Base-by-base conservation (phyloP, 2,888 invertebrate genomes). In the Watsonalla binaria region DNA sequence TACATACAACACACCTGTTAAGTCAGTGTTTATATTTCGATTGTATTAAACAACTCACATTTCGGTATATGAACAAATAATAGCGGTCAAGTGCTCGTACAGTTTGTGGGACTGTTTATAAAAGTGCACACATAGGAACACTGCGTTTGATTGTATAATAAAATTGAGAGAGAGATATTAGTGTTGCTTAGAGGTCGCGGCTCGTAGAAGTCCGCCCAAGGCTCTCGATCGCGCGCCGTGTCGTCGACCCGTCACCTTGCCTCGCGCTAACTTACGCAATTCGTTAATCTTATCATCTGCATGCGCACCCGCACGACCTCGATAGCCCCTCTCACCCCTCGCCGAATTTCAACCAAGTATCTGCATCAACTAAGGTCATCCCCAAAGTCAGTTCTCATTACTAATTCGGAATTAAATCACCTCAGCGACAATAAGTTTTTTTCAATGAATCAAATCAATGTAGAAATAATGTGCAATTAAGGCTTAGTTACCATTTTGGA, bases 171-270 rank as follows among this genome's bases (percentile, higher is more conserved):
- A 48, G 65, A 71, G 72, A 78, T 77, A 80, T 74, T 70, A 78
- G 76, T 78, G 78, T 82, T 76, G 73, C 72, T 78, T 84, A 82
- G 84, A 90, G 87, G 87, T 89, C 87, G 82, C 64, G 59, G 61
- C 61, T 74, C 76, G 74, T 76, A 82, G 78, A 80, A 78, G 82
- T 80, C 77, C 73, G 83, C 74, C 78, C 90, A 89, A 90, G 90
- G 90, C 86, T 84, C 76, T 76, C 65, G 61, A 64, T 69, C 74
- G 70, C 76, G 78, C 83, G 90, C 89, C 90, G 87, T 42, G 42
- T 77, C 86, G 90, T 90, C 90, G 90, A 82, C 80, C 77, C 82
- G 80, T 89, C 82, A 88, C 90, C 90, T 90, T 90, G 88, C 80
- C 73, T 79, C 82, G 83, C 81, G 80, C 75, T 72, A 79, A 80